Percentiles rank a stretch among this genome's conserved stretches.
These are phyloP conservation scores for Oreochromis niloticus DNA, from an alignment of 2,113 vertebrate genomes.

Conservation along the genomic window DNA sequence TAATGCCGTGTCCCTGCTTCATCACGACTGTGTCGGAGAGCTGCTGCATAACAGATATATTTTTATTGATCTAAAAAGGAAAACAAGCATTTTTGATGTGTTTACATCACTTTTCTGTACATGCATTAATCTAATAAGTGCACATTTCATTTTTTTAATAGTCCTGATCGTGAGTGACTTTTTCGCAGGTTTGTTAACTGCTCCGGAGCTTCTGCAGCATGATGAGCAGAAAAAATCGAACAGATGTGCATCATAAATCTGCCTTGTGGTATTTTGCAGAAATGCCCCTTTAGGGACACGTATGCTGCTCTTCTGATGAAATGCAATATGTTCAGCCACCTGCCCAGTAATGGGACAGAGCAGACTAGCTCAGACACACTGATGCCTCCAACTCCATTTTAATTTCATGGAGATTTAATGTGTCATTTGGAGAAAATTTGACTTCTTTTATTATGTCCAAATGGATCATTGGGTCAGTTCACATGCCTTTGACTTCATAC, in stretches of 20 bases:
- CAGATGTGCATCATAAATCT: conserved; percentile 35
- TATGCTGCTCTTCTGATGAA: not conserved
- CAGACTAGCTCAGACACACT: not conserved
- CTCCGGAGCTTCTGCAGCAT: not conserved
- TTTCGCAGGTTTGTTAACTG: not conserved
- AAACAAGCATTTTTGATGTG: not conserved
- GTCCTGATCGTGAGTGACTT: rapidly evolving
- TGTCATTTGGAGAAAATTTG: not conserved
- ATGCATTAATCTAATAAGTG: not conserved
- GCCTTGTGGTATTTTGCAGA: conserved; percentile 9
- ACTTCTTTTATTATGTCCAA: not conserved
- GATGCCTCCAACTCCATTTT: not conserved
- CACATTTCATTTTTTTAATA: not conserved
- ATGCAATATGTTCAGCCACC: conserved; percentile 15
- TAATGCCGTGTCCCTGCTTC: not conserved
- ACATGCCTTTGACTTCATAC: not conserved
- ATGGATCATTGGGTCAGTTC: not conserved
- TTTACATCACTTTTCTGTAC: not conserved
- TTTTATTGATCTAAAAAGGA: not conserved
- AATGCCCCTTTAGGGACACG: conserved; percentile 4
- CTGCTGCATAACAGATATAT: not conserved
- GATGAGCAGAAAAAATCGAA: not conserved
- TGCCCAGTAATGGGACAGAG: not conserved
- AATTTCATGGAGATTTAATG: not conserved
- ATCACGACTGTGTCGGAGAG: not conserved